Conservation (phyloP, 2,113 vertebrate species). For the Varanus salvator region DNA sequence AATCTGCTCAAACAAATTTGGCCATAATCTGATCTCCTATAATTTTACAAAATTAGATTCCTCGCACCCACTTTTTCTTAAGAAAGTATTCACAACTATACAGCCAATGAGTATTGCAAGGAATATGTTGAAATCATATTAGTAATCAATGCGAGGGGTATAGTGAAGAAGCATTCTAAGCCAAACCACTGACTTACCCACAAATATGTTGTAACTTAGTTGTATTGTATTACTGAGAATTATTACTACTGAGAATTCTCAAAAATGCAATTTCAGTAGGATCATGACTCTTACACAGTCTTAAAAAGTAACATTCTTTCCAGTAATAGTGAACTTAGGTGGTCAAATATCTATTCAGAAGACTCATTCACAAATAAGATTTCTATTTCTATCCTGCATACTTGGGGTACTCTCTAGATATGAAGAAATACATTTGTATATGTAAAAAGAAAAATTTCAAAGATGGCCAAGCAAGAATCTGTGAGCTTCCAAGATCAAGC, state of each 20-base stretch:
- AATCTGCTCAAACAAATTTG: conserved; percentile 43
- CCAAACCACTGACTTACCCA: background rate
- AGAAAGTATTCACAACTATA: background rate
- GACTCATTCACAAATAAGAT: background rate
- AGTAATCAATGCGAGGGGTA: background rate
- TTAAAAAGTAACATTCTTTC: background rate
- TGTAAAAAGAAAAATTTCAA: too few species aligned
- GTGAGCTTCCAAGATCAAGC: too few species aligned
- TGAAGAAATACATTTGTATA: background rate
- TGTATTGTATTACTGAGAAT: background rate
- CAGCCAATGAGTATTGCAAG: background rate
- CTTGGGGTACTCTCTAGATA: background rate
- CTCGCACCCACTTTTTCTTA: conserved; percentile 15
- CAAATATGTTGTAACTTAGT: background rate
- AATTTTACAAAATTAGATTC: background rate
- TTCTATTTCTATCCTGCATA: background rate
- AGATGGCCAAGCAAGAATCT: too few species aligned
- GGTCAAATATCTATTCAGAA: background rate
- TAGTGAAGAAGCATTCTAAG: background rate
- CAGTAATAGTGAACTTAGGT: background rate
- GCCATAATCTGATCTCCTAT: conserved; percentile 32
- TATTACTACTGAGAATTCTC: background rate
- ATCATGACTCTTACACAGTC: background rate
- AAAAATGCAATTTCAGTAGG: background rate
- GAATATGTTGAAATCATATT: background rate